Evolutionary conservation across 1,140 invertebrate species (phyloP).

Genomic region (Scylla paramamosain): DNA sequence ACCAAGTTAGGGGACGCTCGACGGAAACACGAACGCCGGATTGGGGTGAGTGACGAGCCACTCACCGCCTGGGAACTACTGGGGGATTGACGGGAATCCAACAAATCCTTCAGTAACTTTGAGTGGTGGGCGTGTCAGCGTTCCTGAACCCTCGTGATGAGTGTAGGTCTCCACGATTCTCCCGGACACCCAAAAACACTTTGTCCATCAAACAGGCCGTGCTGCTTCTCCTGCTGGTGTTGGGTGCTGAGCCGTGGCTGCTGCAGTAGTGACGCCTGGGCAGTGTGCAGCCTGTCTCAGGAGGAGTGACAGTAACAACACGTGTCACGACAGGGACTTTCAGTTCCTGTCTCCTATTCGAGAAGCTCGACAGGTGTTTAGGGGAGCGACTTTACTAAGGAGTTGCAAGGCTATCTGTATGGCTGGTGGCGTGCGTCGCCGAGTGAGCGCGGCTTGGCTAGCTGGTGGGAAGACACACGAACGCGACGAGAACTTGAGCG

Average conservation of each 20-base stretch:
- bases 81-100: not conserved
- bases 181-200: not conserved
- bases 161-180: not conserved
- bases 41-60: not conserved
- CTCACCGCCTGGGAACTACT: not conserved
- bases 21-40: not conserved
- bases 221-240: not conserved
- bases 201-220: slow-evolving; percentile 8
- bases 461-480: too few species aligned
- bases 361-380: too few species aligned
- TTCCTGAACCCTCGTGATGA: not conserved
- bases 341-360: too few species aligned
- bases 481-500: slow-evolving; percentile 28
- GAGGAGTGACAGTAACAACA: not conserved
- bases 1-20: not conserved
- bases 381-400: not conserved
- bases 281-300: not conserved
- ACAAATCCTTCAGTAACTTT: not conserved
- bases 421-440: not conserved
- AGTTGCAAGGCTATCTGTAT: not conserved
- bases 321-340: not conserved
- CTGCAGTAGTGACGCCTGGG: not conserved
- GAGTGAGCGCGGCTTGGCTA: not conserved
- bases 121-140: not conserved
- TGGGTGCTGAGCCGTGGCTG: not conserved